phyloP scores from a whole-genome alignment of 1,140 invertebrate species.

The Maconellicoccus hirsutus region DNA sequence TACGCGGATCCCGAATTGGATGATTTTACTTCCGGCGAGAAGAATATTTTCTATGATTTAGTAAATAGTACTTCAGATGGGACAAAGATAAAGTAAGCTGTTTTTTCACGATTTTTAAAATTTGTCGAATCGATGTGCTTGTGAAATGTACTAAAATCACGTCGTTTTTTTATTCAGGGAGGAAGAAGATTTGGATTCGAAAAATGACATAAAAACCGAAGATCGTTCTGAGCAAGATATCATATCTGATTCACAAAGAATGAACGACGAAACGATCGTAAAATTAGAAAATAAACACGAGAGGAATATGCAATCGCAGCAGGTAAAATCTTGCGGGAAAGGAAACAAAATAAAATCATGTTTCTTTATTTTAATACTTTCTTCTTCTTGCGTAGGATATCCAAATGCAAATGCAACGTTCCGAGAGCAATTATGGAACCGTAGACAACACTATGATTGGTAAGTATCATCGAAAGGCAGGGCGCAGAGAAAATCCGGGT shows the following conservation, averaged over 20 bases:
- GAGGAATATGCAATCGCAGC: neutral
- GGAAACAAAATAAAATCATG: too few species aligned
- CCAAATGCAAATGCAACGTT: too few species aligned
- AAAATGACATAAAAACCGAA: neutral
- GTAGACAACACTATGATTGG: too few species aligned
- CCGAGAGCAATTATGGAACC: too few species aligned
- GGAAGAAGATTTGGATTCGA: slow-evolving; percentile 11
- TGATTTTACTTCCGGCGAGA: slow-evolving; percentile 55
- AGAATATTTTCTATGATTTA: slow-evolving; percentile 66
- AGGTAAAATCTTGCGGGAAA: neutral
- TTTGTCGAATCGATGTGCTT: neutral
- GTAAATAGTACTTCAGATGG: slow-evolving; percentile 27
- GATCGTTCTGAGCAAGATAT: neutral
- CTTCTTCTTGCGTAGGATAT: too few species aligned
- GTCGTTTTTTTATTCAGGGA: neutral
- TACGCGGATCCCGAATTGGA: slow-evolving; percentile 92
- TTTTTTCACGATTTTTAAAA: neutral
- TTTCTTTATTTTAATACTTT: too few species aligned
- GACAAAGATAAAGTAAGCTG: slow-evolving; percentile 10
- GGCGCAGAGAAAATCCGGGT: too few species aligned
- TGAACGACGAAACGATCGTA: neutral
- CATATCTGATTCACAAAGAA: neutral
- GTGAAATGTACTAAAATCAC: neutral
- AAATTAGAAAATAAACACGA: neutral
- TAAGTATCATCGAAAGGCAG: too few species aligned